Evolutionary conservation across 2,888 invertebrate species (phyloP), one percentile per base, ranked within the genome.

Genomic region (Congeria kusceri): DNA sequence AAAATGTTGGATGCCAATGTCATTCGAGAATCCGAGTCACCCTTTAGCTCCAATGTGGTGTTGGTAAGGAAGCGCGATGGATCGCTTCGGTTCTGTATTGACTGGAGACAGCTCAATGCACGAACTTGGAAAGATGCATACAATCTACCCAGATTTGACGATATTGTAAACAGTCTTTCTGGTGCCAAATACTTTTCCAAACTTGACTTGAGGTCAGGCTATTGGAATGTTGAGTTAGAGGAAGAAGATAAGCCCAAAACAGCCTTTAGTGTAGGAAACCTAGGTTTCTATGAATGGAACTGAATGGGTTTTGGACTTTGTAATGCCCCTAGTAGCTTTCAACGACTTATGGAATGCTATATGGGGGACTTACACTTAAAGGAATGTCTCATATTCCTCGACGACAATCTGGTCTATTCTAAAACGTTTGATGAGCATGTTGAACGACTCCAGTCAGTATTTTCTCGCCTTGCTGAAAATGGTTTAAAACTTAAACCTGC

Each of bases 51-150:
- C 23, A 64, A 62, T 20, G 75, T 79, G 0, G 79, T 79, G 9
- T 49, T 70, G 15, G 66, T 71, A 13, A 49, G 65, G n/a, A 69
- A 67, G 32, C 69, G 71, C 28, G 75, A 79, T 76, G 69, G 58
- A 13, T 27, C 20, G 4, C 65, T 75, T 18, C 46, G 74, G n/a
- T 68, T 79, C 29, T 79, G 73, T 46, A 70, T 79, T 18, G 70
- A 79, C 27, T 70, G 62, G 29, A 5, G 70, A 5, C 28, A 70
- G 29, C 32, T 79, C 13, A 79, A 79, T 64, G n/a, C 44, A 23
- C 44, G 47, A 13, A 79, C 79, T 15, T 20, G 32, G 15, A 57
- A 66, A 39, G 69, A 78, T 72, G 57, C 69, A 3, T 66, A 75
- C 49, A 23, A 39, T 11, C 25, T 77, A 15, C 73, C 77, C 20